Conservation (phyloP, 2,797 vertebrate species). For the Phylloscopus collybita region DNA sequence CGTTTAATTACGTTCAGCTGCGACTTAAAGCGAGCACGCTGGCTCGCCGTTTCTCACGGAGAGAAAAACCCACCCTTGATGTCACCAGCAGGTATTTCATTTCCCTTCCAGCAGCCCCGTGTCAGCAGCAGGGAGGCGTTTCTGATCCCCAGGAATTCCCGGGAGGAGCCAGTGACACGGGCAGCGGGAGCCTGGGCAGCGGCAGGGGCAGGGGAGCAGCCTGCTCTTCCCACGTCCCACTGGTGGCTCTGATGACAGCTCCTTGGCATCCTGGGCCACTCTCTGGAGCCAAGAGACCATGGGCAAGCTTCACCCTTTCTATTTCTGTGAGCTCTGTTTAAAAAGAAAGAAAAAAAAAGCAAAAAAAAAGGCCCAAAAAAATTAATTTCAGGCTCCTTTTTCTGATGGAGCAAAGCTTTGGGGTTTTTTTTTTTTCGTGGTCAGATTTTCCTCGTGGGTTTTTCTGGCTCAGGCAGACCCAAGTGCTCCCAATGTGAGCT, state of each 20-base stretch:
- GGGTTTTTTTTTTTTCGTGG: not conserved
- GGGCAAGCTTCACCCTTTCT: not conserved
- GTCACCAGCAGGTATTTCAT: not conserved
- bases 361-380: no score
- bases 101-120: not conserved
- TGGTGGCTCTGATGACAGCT: conserved; percentile 42
- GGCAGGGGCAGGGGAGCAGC: not conserved
- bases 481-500: not conserved
- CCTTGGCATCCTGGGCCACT: not conserved
- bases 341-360: no score
- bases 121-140: not conserved
- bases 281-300: not conserved
- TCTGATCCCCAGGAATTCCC: not conserved
- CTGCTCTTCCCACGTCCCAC: not conserved
- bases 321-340: not conserved
- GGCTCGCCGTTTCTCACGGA: not conserved
- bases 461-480: not conserved
- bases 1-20: not conserved
- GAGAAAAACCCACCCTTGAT: not conserved
- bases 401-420: not conserved
- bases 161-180: not conserved
- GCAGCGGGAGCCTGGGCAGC: not conserved
- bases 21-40: not conserved
- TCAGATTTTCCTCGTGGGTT: not conserved
- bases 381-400: not conserved